Conservation (phyloP, 2,888 invertebrate species). For the Apantesis nais region DNA sequence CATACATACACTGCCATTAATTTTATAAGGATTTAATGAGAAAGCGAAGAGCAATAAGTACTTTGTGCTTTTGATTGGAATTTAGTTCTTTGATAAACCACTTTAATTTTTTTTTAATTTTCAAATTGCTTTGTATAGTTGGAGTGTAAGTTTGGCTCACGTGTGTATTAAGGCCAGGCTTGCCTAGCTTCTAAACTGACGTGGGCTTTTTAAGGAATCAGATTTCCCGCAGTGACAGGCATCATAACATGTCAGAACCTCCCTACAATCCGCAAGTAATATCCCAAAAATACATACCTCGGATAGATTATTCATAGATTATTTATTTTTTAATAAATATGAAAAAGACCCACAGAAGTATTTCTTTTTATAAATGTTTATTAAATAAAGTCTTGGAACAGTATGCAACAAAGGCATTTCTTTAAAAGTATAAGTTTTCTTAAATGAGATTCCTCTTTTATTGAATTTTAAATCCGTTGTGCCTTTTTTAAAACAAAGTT, state of each 20-base stretch:
- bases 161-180: background rate
- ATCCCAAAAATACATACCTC: background rate
- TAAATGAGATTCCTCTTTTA: conserved; percentile 22
- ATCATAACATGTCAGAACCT: background rate
- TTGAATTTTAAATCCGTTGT: conserved; percentile 60
- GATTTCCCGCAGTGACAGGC: background rate
- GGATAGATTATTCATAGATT: too few species aligned
- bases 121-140: background rate
- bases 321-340: too few species aligned
- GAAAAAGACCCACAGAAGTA: too few species aligned
- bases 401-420: background rate
- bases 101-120: background rate
- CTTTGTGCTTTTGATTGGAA: background rate
- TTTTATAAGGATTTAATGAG: conserved; percentile 28
- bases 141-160: background rate
- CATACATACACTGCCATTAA: conserved; percentile 47
- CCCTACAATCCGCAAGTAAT: background rate
- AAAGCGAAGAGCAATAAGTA: conserved; percentile 13
- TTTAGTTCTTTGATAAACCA: background rate
- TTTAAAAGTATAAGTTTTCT: conserved; percentile 2
- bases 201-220: background rate
- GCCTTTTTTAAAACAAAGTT: conserved; percentile 66
- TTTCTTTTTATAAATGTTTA: background rate
- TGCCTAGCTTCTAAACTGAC: background rate
- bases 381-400: background rate